phyloP scores from a whole-genome alignment of 30 jellyfish, hydroid and myxozoan genomes.

The Aurelia sp. region DNA sequence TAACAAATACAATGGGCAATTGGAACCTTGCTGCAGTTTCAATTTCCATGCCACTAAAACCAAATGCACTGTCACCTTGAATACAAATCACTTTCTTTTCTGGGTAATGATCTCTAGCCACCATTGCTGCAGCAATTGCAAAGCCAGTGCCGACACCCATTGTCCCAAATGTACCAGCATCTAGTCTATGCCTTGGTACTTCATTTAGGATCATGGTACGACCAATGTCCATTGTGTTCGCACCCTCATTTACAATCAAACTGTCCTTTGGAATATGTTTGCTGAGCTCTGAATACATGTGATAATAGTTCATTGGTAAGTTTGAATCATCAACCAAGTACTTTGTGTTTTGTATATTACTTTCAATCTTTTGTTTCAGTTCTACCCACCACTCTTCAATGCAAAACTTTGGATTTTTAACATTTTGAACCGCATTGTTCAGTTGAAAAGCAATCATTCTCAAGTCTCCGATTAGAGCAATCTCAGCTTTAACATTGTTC shows the following conservation, averaged over 20 bases:
- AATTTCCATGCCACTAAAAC: constrained; percentile 92
- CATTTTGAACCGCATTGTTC: constrained; percentile 4
- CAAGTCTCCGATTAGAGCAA: constrained; percentile 72
- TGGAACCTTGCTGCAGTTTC: constrained; percentile 90
- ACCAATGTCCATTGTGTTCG: constrained; percentile 93
- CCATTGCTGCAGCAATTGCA: constrained; percentile 88
- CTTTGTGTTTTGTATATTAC: constrained; percentile 46
- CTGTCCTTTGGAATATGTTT: constrained; percentile 71
- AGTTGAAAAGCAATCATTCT: constrained; percentile 60
- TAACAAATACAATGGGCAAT: constrained; percentile 76
- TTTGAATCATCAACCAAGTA: constrained; percentile 4
- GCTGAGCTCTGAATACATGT: constrained; percentile 75
- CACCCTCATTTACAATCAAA: constrained; percentile 86
- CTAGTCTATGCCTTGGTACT: constrained; percentile 77
- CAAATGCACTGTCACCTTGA: constrained; percentile 98
- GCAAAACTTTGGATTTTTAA: neutral
- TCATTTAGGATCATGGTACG: constrained; percentile 78
- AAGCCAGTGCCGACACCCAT: constrained; percentile 96
- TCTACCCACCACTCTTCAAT: constrained; percentile 59
- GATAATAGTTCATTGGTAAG: constrained; percentile 84
- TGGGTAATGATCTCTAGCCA: constrained; percentile 50
- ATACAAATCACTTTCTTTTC: constrained; percentile 78
- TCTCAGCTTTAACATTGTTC: constrained; percentile 53
- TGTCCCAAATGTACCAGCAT: constrained; percentile 96
- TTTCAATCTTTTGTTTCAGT: constrained; percentile 42